A percentile compares a stretch with the other conserved stretches of the same genome.
Evolutionary conservation across 1,140 invertebrate species (phyloP).

Genomic region (Pachyrhynchus sulphureomaculatus): DNA sequence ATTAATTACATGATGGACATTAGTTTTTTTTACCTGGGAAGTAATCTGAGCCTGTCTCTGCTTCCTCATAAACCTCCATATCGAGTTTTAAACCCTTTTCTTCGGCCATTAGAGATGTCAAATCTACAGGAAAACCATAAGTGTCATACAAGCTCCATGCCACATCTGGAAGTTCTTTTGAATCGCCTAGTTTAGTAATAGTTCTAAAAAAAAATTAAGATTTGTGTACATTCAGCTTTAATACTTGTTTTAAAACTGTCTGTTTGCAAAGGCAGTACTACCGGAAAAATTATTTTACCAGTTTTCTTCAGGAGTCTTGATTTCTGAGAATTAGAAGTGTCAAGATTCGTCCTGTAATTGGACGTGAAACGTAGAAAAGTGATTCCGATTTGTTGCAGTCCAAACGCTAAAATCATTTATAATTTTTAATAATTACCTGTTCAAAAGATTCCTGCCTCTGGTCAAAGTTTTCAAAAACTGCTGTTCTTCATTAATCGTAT

Average conservation of each 20-base stretch:
- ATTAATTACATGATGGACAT: too few relatives aligned
- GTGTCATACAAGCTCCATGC: conserved; percentile 99
- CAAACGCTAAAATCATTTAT: too few relatives aligned
- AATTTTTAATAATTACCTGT: conserved; percentile 57
- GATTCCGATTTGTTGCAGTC: too few relatives aligned
- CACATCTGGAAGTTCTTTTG: conserved; percentile 72
- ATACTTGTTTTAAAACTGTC: too few relatives aligned
- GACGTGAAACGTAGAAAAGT: too few relatives aligned
- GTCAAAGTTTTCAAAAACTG: conserved; percentile 97
- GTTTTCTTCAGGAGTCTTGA: too few relatives aligned
- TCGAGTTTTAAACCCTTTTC: conserved; percentile 90
- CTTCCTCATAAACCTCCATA: conserved; percentile 86
- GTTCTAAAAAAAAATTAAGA: conserved; percentile 11
- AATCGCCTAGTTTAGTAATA: conserved; percentile 20
- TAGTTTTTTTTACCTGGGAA: conserved; percentile 75
- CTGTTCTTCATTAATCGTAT: conserved; percentile 98
- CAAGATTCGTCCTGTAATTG: too few relatives aligned
- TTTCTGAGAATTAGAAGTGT: too few relatives aligned
- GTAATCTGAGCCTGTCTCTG: conserved; percentile 86
- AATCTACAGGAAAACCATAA: conserved; percentile 97
- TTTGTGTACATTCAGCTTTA: too few relatives aligned
- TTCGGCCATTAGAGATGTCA: conserved; percentile 97
- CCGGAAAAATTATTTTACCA: too few relatives aligned
- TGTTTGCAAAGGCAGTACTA: too few relatives aligned
- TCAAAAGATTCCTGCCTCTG: conserved; percentile 85